Conservation (phyloP, 2,113 vertebrate genomes). For the Megaceryle torquata region DNA sequence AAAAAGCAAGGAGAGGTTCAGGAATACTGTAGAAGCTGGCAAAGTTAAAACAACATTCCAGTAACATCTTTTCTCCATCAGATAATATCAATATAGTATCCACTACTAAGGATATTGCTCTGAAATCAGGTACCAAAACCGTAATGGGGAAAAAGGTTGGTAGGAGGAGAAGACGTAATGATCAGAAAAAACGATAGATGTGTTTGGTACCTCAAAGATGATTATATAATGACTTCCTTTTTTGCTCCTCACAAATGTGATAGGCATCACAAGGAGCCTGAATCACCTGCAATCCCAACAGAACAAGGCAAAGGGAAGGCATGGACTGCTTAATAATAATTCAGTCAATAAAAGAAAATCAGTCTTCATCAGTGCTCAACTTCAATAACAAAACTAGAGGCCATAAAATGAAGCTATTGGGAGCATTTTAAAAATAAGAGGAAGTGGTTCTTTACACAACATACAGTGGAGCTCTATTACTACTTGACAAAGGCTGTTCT, state of each 20-base stretch:
- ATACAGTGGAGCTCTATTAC: neutral
- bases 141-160: neutral
- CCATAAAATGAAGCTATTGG: neutral
- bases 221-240: neutral
- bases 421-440: neutral
- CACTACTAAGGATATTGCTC: neutral
- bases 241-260: neutral
- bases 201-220: rapidly evolving
- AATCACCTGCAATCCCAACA: neutral
- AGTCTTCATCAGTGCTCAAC: neutral
- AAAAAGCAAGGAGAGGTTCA: neutral
- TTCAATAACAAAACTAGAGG: neutral
- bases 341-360: neutral
- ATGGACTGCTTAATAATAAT: neutral
- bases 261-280: neutral
- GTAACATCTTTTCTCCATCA: neutral
- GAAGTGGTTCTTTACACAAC: neutral
- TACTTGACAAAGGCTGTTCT: neutral
- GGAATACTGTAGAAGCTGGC: neutral
- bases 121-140: neutral
- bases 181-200: neutral
- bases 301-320: neutral
- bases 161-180: neutral
- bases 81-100: neutral
- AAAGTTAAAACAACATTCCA: neutral